Evolutionary conservation across 2,113 vertebrate species (phyloP).

Genomic region (Gadus macrocephalus): DNA sequence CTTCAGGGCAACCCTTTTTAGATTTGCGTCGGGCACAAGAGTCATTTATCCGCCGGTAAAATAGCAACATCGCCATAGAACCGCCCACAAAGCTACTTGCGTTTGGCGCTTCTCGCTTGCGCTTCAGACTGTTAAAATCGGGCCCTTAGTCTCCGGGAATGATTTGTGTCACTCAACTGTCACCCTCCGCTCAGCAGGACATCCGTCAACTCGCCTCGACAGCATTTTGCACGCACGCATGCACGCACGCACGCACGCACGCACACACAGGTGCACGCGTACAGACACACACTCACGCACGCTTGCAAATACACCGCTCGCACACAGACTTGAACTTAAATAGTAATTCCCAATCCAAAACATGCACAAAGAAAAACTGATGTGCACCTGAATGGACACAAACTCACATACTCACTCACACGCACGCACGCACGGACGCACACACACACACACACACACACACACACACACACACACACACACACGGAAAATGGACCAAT

Average conservation of each 20-base stretch:
- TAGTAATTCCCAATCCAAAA: not conserved
- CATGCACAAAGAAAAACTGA: not conserved
- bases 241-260: not conserved
- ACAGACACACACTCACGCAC: not conserved
- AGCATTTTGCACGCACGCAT: no score
- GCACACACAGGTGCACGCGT: not conserved
- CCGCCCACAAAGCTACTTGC: no score
- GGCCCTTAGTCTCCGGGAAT: slow-evolving; percentile 10
- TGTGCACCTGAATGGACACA: not conserved
- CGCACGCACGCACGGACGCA: no score
- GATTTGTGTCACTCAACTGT: slow-evolving; percentile 34
- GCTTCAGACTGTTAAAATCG: no score
- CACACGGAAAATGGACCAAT: not conserved
- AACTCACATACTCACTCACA: slow-evolving; percentile 9
- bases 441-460: no score
- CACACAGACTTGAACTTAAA: not conserved
- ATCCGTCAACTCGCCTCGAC: slow-evolving; percentile 8
- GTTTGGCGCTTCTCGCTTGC: no score
- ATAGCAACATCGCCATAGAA: no score
- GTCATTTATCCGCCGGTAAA: no score
- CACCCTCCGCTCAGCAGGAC: slow-evolving; percentile 18
- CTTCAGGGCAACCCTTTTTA: no score
- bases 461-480: no score
- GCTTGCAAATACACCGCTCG: not conserved
- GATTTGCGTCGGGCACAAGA: no score